Evolutionary conservation across 1,140 invertebrate species (phyloP), one percentile per base, ranked within the genome.

Genomic region (Rhyacophila brunnea): DNA sequence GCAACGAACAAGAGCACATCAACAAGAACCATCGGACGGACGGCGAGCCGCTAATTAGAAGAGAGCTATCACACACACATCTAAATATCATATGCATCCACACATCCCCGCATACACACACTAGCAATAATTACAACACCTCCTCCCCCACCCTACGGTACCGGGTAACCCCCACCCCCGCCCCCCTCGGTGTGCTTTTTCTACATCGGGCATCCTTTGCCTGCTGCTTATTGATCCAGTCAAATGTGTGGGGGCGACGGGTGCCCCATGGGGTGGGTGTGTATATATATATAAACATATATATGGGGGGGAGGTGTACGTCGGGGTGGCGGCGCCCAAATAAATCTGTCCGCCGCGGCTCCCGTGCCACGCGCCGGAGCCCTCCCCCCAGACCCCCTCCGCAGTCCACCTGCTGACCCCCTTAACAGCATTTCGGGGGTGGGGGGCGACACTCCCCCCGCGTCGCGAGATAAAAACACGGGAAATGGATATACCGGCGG

Each of bases 211-310:
- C 77, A 79, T 79, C 77, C 77, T 79, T 79, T 79, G 77, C 77
- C 77, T 78, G 77, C 77, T 79, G 77, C 77, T 79, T 76, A 75
- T 76, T 78, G 75, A 76, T 74, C 73, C 80, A 79, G 77, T 77
- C 72, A 78, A 77, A 76, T 74, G 73, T 74, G 74, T 74, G 75
- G 74, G 79, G 74, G 75, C 74, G 23, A 23, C 51, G 58, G 45
- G 56, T n/a, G n/a, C n/a, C n/a, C n/a, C n/a, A n/a, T 36, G 54
- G 23, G 53, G 50, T 53, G 62, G 52, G 44, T 66, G 70, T 65
- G 68, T 60, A 28, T 28, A 28, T 28, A 28, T 28, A 28, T 28
- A 28, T 28, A 28, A 28, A 28, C 23, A 28, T 28, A 28, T 28
- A 28, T 28, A 28, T 28, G 23, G 70, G 70, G 68, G 67, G 63